phyloP scores from a whole-genome alignment of 2,888 invertebrate species.

The Acanthosepion pharaonis region DNA sequence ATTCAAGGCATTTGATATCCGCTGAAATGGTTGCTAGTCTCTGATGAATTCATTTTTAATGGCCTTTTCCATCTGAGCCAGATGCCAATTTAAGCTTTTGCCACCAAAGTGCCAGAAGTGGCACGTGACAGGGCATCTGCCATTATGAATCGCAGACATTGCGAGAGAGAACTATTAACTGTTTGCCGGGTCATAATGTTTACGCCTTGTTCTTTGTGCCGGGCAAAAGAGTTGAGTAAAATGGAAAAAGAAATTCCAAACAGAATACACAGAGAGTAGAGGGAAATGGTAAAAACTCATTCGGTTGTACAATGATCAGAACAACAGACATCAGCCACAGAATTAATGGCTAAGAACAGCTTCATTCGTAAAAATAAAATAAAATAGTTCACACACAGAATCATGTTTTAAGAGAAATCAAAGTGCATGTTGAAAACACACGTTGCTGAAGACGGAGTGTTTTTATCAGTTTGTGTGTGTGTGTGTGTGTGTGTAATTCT shows the following conservation, averaged over 20 bases:
- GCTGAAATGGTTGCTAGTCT: neutral
- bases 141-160: conserved; percentile 4
- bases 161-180: neutral
- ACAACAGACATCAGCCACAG: neutral
- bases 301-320: neutral
- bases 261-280: neutral
- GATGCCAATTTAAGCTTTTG: conserved; percentile 2
- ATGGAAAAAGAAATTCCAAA: neutral
- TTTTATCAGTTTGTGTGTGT: neutral
- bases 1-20: neutral
- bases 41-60: conserved; percentile 22
- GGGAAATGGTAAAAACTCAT: neutral
- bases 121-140: neutral
- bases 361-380: neutral
- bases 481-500: neutral
- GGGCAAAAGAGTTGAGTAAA: neutral
- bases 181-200: neutral
- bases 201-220: neutral
- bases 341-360: neutral
- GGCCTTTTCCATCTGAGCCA: neutral
- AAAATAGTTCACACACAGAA: neutral
- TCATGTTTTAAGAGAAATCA: neutral
- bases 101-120: conserved; percentile 18
- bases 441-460: neutral
- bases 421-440: neutral